A percentile compares a stretch with the other conserved stretches of the same genome.
These are phyloP conservation scores for Gonocerus acuteangulatus DNA, from an alignment of 2,888 invertebrate genomes.

Conservation along the genomic window DNA sequence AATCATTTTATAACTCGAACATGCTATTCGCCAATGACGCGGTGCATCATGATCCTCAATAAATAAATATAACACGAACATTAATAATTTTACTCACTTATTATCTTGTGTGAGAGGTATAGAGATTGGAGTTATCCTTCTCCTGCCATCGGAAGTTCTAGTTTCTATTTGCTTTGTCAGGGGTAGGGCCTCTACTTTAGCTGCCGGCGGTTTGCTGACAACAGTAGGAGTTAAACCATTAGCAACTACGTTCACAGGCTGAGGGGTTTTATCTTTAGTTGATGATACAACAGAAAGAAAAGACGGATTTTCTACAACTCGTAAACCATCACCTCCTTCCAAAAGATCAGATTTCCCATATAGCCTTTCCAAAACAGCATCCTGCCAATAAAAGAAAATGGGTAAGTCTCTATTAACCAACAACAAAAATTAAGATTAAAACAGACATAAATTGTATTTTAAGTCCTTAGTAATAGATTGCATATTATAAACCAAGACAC, in stretches of 20 bases:
- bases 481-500: too few relatives aligned
- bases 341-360: conserved; percentile 59
- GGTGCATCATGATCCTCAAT: too few relatives aligned
- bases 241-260: conserved; percentile 11
- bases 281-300: conserved; percentile 41
- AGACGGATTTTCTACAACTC: conserved; percentile 61
- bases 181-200: background rate
- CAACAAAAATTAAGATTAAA: too few relatives aligned
- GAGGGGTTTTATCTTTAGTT: conserved; percentile 16
- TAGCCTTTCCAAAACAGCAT: conserved; percentile 71
- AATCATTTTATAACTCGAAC: too few relatives aligned
- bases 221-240: conserved; percentile 11
- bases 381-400: conserved; percentile 48
- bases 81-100: conserved; percentile 36
- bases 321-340: conserved; percentile 47
- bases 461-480: too few relatives aligned
- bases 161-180: conserved; percentile 79
- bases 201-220: conserved; percentile 35
- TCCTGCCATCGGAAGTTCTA: conserved; percentile 84
- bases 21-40: too few relatives aligned
- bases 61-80: too few relatives aligned
- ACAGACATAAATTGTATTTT: too few relatives aligned
- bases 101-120: conserved; percentile 52
- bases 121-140: conserved; percentile 94
- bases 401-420: too few relatives aligned